Evolutionary conservation across 1,140 invertebrate genomes (phyloP), one percentile per base, ranked within the genome.

Genomic region (Drosophila kohkoa): DNA sequence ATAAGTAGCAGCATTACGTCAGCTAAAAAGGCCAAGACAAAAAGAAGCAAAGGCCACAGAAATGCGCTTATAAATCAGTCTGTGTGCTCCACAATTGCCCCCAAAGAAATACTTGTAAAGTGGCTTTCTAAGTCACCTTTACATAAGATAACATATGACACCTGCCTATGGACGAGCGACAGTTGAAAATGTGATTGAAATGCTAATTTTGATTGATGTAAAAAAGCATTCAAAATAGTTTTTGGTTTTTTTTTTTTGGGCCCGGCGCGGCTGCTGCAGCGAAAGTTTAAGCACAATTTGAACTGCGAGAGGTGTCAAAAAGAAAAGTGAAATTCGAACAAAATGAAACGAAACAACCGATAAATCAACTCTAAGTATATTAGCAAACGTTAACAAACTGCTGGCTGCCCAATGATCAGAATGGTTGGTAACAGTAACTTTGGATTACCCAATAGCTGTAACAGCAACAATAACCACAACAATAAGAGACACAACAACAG

Each of bases 201-300:
- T 87, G 82, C 83, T 87, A 87, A 87, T 88, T 87, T 82, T 87
- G 82, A 87, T 87, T 79, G 83, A 87, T 87, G 82, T 88, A 30
- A 49, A 30, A 49, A 52, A 46, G 65, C 68, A 72, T 72, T 69
- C 60, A 59, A 71, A 73, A 51, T 32, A 38, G 52, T 4, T 25
- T 25, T 25, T 25, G 20, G 20, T 25, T 25, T 4, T 25, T 49
- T 59, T 25, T 25, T 49, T 68, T 58, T 48, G 28, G 28, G 11
- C 41, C 30, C 20, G 25, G 11, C 41, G 30, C 16, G 13, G 52
- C 45, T 68, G 75, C 46, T 75, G 77, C 77, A 79, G 82, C 77
- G 82, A 87, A 87, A 87, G 82, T 75, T 69, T 64, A 54, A 48
- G 58, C 75, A 82, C 82, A 67, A 48, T 82, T 78, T 28, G 35